Evolutionary conservation across 1,140 invertebrate genomes (phyloP).

Genomic region (Calephelis nemesis): DNA sequence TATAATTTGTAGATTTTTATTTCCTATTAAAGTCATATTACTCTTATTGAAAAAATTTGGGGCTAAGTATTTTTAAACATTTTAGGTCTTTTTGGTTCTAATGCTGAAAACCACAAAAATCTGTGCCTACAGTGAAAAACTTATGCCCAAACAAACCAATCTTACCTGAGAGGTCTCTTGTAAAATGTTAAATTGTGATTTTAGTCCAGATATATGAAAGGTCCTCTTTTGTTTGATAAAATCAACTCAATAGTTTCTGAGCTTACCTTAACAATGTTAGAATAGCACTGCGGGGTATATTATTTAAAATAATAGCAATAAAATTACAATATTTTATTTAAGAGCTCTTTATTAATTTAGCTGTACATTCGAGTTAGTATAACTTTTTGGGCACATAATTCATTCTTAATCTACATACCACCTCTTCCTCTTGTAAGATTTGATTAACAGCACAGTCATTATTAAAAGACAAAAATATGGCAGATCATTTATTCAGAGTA

Average conservation of each 20-base stretch:
- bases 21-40: too few species aligned
- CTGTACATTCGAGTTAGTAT: constrained; percentile 81
- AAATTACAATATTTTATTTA: constrained; percentile 46
- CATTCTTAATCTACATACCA: constrained; percentile 73
- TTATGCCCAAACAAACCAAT: too few species aligned
- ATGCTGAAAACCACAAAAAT: too few species aligned
- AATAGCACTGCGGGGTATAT: not conserved
- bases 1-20: too few species aligned
- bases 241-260: not conserved
- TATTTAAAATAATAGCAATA: not conserved
- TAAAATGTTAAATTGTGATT: too few species aligned
- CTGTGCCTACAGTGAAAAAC: too few species aligned
- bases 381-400: constrained; percentile 79
- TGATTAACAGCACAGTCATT: constrained; percentile 73
- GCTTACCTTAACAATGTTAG: not conserved
- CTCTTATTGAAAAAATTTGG: too few species aligned
- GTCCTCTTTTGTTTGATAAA: too few species aligned
- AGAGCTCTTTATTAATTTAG: constrained; percentile 79
- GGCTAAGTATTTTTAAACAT: too few species aligned
- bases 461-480: constrained; percentile 77
- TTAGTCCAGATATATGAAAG: too few species aligned
- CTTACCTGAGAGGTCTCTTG: too few species aligned
- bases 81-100: too few species aligned
- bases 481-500: constrained; percentile 77
- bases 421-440: constrained; percentile 64